Base-by-base conservation (phyloP, 2,113 vertebrate genomes). In the Petaurus breviceps region DNA sequence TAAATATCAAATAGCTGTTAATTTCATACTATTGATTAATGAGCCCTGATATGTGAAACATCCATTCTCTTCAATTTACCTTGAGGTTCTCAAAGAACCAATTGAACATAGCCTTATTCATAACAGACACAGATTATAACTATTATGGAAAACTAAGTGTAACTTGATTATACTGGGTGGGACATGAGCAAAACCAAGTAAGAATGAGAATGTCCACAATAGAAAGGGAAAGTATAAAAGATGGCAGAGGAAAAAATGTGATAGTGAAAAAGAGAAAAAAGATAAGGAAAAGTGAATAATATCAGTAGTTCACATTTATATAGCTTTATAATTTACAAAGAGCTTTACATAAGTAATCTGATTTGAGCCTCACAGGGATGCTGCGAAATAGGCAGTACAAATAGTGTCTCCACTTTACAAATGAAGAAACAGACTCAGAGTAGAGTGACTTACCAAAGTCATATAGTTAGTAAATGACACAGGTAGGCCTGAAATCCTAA, bases 81-180 rank as follows among this genome's bases (percentile, higher is more conserved):
- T 61, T 93, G 22, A 93, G 28, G 9, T 96, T 89, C 94, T 93
- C 47, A n/a, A 89, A 90, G 23, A 47, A 92, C 31, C 12, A 93
- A 43, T 49, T n/a, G 51, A 28, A 49, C 94, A 92, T 93, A 46
- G 22, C 46, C 57, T 93, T 90, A 95, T 11, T 93, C 52, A 51
- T 90, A 51, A 92, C 0, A n/a, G 37, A 77, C 23, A 52, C 2
- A 54, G 14, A 91, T 95, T 94, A 61, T 55, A 54, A 84, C 37
- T 22, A 0, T 84, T 22, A 43, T 84, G 68, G 68, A 84, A 84
- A 84, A 37, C 16, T 43, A 84, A 84, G 43, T 84, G 2, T 84
- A 91, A 96, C 9, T 51, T 89, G 22, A 55, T 53, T 22, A 84
- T 84, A n/a, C 2, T 25, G n/a, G 84, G 51, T 16, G 89, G 28